These are phyloP conservation scores for Cynopterus brachyotis DNA, from an alignment of 2,113 vertebrate genomes.

Conservation along the genomic window DNA sequence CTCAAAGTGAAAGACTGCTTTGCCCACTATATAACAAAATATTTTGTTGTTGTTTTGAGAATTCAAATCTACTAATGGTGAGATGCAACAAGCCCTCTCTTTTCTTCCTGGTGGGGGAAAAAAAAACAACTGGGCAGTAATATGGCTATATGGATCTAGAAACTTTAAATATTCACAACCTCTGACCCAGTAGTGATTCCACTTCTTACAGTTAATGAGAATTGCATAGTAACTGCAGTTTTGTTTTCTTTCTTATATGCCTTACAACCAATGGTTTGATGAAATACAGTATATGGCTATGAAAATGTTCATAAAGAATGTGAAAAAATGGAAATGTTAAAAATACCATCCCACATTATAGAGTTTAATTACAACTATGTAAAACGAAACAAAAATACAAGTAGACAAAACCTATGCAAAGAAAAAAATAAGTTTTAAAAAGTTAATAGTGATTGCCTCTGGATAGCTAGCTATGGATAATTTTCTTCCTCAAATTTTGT, in stretches of 20 bases:
- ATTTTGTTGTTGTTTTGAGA: neutral
- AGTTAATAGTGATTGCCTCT: neutral
- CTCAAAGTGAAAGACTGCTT: neutral
- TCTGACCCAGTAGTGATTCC: neutral
- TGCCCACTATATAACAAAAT: neutral
- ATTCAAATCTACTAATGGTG: neutral
- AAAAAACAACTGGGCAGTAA: neutral
- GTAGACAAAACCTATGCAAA: neutral
- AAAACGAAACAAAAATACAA: slow-evolving; percentile 23
- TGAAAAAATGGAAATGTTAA: neutral
- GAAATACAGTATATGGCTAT: neutral
- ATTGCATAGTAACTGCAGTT: neutral
- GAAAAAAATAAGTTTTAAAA: neutral
- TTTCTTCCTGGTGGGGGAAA: neutral
- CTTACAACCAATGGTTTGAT: neutral
- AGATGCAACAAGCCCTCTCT: neutral
- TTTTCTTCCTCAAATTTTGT: neutral
- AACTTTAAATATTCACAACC: neutral
- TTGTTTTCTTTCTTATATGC: neutral
- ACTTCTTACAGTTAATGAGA: neutral
- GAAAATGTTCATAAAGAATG: slow-evolving; percentile 14
- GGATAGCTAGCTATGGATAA: neutral
- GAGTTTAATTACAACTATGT: neutral
- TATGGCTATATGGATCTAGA: neutral
- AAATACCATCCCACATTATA: neutral